Percentiles rank a stretch among this genome's conserved stretches.
These are phyloP conservation scores for Crenuchus spilurus DNA, from an alignment of 2,797 vertebrate genomes.

Conservation along the genomic window DNA sequence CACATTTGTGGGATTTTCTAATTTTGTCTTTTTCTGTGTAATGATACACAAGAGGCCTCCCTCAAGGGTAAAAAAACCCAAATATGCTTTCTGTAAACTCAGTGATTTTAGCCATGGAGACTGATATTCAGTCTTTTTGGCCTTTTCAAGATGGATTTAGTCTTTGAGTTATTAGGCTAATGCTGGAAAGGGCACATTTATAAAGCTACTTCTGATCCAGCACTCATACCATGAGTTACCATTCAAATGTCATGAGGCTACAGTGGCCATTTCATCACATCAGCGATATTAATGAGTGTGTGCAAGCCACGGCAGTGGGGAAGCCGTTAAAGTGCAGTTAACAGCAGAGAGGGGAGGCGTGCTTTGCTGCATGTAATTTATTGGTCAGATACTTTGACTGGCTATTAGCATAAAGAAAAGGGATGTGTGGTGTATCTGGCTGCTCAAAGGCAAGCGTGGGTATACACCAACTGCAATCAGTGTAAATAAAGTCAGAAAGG, in stretches of 20 bases:
- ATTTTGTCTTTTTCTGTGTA: background rate
- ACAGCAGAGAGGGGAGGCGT: background rate
- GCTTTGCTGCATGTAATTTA: conserved; percentile 23
- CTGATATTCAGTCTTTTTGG: background rate
- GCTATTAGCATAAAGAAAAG: background rate
- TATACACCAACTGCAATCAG: conserved; percentile 24
- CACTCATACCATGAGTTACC: conserved; percentile 10
- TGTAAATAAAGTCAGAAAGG: conserved; percentile 10
- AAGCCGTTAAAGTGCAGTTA: conserved; percentile 20
- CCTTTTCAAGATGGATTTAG: conserved; percentile 2
- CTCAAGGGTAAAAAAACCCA: background rate
- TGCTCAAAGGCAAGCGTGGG: conserved; percentile 9
- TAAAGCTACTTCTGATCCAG: background rate
- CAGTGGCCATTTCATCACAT: conserved; percentile 34
- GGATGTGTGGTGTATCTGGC: conserved; percentile 14
- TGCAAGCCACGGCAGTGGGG: conserved; percentile 11
- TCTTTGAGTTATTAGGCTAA: conserved; percentile 3
- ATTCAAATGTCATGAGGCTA: conserved; percentile 27
- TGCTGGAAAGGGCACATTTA: background rate
- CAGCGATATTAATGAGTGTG: conserved; percentile 42
- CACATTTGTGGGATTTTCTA: background rate
- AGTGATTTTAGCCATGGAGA: background rate
- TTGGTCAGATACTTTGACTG: conserved; percentile 13
- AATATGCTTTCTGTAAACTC: background rate
- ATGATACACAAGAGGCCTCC: background rate